phyloP scores from a whole-genome alignment of 1,140 invertebrate genomes.

The Sitobion miscanthi region DNA sequence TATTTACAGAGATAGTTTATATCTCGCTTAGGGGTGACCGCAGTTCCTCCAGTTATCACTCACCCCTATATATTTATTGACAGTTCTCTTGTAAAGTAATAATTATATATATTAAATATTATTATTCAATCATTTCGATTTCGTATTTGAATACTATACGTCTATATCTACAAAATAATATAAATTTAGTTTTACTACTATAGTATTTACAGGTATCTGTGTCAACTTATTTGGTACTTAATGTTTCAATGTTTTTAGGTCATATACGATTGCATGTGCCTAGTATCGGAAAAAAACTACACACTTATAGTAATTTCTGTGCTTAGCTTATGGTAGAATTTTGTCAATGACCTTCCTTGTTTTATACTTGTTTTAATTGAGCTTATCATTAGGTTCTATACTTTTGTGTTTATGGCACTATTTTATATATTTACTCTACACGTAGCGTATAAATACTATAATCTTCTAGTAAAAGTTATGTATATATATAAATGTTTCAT shows the following conservation, averaged over 20 bases:
- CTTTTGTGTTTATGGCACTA: not conserved
- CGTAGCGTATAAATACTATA: not conserved
- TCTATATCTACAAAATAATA: not conserved
- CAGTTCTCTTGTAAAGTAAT: not conserved
- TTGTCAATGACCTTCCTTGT: not conserved
- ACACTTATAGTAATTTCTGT: not conserved
- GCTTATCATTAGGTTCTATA: slow-evolving; percentile 14
- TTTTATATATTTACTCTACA: not conserved
- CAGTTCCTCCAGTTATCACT: not conserved
- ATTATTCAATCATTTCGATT: not conserved
- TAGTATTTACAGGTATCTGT: not conserved
- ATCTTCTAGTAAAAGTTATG: not conserved
- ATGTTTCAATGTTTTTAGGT: not conserved
- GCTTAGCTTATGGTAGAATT: not conserved
- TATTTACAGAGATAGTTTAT: not conserved
- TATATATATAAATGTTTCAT: not conserved
- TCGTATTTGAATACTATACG: not conserved
- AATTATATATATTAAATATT: not conserved
- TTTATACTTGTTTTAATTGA: slow-evolving; percentile 10
- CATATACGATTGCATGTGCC: not conserved
- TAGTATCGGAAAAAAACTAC: not conserved
- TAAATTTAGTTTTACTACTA: not conserved
- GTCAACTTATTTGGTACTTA: not conserved
- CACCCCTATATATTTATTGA: not conserved
- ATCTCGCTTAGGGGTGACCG: not conserved